Evolutionary conservation across 2,113 vertebrate genomes (phyloP), one percentile per base, ranked within the genome.

Genomic region (Lamprologus sp.): DNA sequence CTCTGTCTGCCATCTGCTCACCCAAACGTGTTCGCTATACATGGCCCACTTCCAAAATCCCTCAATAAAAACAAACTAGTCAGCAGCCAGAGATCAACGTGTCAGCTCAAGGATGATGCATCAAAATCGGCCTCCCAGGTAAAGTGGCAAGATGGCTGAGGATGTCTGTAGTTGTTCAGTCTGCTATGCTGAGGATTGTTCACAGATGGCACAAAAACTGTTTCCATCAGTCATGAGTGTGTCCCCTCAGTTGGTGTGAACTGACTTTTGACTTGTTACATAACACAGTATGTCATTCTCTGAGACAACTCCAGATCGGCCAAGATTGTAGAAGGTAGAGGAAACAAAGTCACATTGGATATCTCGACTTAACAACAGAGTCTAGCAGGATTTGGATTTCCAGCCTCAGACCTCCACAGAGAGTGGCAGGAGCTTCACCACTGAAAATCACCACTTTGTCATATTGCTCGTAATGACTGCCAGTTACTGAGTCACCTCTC

Each of bases 151-250:
- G 56, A 68, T 51, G 42, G 33, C 8, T 6, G 49, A 83, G 56
- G 81, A 70, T 5, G 28, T 13, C 10, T 56, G 26, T 26, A 28
- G 81, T 33, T 60, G 84, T 75, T 58, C 19, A 3, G 7, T 47
- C 80, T 19, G 45, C 65, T 54, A 35, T 35, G 47, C 56, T 42
- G 9, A 77, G 28, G 55, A 53, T 68, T 42, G 33, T 53, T 7
- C 86, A 87, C 93, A 92, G 92, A 91, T 90, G 91, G 88, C 85
- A 56, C 79, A 26, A 68, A 68, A 79, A 90, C 82, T 9, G 63
- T 77, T 82, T 87, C 81, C 70, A 87, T 83, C 84, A 84, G 70
- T 84, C 87, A 53, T 45, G 35, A 90, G 56, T 84, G 54, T 49
- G 73, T 85, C 86, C 87, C 56, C 58, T 88, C 49, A 21, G 79